Conservation (phyloP, 2,888 invertebrate genomes). For the Plutella xylostella region DNA sequence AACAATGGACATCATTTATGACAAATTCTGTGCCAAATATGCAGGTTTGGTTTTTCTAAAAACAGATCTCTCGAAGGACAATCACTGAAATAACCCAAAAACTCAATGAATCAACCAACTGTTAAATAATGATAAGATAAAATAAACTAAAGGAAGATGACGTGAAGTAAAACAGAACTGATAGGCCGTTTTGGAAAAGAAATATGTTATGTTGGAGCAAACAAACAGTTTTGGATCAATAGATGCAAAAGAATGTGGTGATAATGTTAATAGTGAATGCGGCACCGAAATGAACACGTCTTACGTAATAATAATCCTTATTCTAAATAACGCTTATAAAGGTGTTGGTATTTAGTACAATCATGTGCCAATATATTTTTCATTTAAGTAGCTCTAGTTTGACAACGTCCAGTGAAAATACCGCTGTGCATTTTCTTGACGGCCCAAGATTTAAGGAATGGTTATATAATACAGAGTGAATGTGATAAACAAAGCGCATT, state of each 20-base stretch:
- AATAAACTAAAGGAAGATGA: conserved; percentile 51
- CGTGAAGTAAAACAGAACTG: conserved; percentile 50
- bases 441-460: conserved; percentile 42
- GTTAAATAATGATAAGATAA: conserved; percentile 53
- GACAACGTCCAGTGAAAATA: conserved; percentile 45
- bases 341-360: conserved; percentile 34
- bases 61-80: conserved; percentile 71
- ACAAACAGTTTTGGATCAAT: conserved; percentile 46
- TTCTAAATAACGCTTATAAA: conserved; percentile 29
- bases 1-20: conserved; percentile 42
- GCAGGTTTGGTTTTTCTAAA: conserved; percentile 53
- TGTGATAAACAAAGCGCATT: conserved; percentile 60
- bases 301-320: conserved; percentile 28
- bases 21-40: conserved; percentile 27
- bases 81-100: conserved; percentile 49
- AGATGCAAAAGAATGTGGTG: conserved; percentile 40
- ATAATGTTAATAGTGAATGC: conserved; percentile 30
- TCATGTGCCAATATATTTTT: conserved; percentile 42
- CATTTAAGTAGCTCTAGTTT: conserved; percentile 26
- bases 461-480: conserved; percentile 56
- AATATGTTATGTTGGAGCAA: conserved; percentile 57
- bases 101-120: conserved; percentile 33
- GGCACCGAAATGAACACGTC: conserved; percentile 31
- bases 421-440: conserved; percentile 54
- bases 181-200: conserved; percentile 72